A percentile compares a stretch with the other conserved stretches of the same genome.
These are phyloP conservation scores for Alcis repandata DNA, from an alignment of 2,888 invertebrate species.

Conservation along the genomic window DNA sequence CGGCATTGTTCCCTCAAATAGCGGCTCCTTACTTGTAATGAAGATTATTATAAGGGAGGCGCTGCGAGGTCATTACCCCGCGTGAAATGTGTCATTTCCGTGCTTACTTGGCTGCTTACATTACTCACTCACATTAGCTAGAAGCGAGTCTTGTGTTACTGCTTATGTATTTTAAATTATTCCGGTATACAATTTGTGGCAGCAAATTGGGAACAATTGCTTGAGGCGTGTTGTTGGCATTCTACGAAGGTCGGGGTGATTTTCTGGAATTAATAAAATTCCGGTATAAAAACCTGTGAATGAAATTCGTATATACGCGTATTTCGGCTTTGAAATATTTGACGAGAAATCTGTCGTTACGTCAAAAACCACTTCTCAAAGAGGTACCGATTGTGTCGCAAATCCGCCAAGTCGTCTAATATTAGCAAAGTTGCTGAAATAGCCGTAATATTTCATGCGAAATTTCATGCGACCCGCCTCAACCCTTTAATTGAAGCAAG, in stretches of 20 bases:
- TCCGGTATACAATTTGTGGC: constrained; percentile 7
- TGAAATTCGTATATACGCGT: background rate
- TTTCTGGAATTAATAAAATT: constrained; percentile 1
- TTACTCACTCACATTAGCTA: constrained; percentile 35
- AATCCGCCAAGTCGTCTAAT: constrained; percentile 28
- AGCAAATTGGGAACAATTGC: constrained; percentile 11
- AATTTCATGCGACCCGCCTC: constrained; percentile 38
- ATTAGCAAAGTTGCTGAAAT: constrained; percentile 43
- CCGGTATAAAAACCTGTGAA: constrained; percentile 1
- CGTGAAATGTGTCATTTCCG: constrained; percentile 41
- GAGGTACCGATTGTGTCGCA: background rate
- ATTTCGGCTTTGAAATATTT: background rate
- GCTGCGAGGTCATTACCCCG: constrained; percentile 40
- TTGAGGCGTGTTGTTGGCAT: constrained; percentile 5
- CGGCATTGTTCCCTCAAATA: constrained; percentile 43
- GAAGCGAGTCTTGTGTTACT: constrained; percentile 21
- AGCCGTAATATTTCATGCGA: constrained; percentile 40
- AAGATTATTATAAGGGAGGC: constrained; percentile 45
- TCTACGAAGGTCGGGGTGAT: background rate
- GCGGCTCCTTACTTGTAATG: constrained; percentile 46
- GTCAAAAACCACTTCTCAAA: constrained; percentile 1
- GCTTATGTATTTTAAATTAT: constrained; percentile 23
- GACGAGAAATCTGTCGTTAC: background rate
- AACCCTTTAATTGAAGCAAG: constrained; percentile 54
- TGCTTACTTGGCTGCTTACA: constrained; percentile 22